These are phyloP conservation scores for Xenops minutus DNA, from an alignment of 2,797 vertebrate species.

Conservation along the genomic window DNA sequence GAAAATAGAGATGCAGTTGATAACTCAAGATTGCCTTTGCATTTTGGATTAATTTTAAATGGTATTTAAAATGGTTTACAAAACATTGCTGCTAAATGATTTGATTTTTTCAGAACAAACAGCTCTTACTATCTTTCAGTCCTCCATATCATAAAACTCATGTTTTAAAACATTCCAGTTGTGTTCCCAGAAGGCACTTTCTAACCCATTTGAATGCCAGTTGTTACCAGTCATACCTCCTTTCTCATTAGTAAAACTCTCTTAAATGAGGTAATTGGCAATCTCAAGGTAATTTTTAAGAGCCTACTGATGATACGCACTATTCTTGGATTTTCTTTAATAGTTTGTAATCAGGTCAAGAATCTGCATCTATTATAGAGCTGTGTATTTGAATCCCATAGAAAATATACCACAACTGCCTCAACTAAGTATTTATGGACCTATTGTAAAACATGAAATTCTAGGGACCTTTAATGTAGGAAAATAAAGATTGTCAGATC, in stretches of 20 bases:
- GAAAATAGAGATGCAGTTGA: not conserved
- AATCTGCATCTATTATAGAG: constrained; percentile 1
- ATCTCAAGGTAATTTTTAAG: constrained; percentile 54
- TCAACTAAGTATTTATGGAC: not conserved
- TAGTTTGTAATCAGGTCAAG: constrained; percentile 67
- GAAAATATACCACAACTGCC: not conserved
- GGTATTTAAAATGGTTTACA: not conserved
- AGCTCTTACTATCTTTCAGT: not conserved
- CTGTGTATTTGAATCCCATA: not conserved
- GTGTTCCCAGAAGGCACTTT: constrained; percentile 29
- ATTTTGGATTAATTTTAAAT: not conserved
- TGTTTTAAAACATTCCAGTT: constrained; percentile 14
- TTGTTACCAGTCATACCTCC: constrained; percentile 24
- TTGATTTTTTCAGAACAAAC: not conserved
- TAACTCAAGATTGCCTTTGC: not conserved
- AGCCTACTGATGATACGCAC: not conserved
- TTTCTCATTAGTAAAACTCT: constrained; percentile 58
- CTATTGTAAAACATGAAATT: not conserved
- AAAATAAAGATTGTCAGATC: not conserved
- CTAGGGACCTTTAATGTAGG: not conserved
- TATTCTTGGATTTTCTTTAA: constrained; percentile 33
- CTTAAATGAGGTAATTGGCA: constrained; percentile 69
- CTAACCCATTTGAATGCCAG: constrained; percentile 36
- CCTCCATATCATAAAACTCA: not conserved
- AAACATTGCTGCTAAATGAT: not conserved